Conservation (phyloP, 2,797 vertebrate genomes). For the Graptemys geographica region DNA sequence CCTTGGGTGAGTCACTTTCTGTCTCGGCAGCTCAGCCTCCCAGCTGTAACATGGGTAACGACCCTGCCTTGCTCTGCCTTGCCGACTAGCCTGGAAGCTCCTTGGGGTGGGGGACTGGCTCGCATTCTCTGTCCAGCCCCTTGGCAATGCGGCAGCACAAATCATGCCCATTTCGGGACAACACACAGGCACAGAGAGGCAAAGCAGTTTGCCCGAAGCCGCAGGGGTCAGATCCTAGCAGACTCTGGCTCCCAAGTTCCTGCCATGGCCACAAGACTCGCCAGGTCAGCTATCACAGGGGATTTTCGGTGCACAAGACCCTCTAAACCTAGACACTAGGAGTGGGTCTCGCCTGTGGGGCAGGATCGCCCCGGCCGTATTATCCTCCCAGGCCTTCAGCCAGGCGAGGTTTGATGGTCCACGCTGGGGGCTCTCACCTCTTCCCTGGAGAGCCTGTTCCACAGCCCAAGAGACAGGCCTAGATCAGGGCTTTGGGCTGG, state of each 20-base stretch:
- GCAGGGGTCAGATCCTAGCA: background rate
- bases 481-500: background rate
- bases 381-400: background rate
- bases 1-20: background rate
- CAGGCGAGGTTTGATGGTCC: no score
- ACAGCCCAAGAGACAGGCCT: no score
- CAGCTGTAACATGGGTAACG: background rate
- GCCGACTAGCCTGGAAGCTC: background rate
- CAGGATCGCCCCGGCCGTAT: background rate
- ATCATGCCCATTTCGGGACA: no score
- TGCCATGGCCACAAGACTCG: background rate
- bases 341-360: background rate
- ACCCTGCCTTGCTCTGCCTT: no score
- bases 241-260: background rate
- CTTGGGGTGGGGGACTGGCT: background rate
- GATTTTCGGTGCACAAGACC: background rate
- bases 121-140: background rate
- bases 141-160: no score
- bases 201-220: background rate
- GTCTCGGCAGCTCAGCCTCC: no score
- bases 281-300: background rate
- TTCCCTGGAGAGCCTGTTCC: background rate
- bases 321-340: background rate
- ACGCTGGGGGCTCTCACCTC: no score
- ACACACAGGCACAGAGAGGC: background rate